phyloP scores from a whole-genome alignment of 2,888 invertebrate species.

The Sepioteuthis lessoniana region DNA sequence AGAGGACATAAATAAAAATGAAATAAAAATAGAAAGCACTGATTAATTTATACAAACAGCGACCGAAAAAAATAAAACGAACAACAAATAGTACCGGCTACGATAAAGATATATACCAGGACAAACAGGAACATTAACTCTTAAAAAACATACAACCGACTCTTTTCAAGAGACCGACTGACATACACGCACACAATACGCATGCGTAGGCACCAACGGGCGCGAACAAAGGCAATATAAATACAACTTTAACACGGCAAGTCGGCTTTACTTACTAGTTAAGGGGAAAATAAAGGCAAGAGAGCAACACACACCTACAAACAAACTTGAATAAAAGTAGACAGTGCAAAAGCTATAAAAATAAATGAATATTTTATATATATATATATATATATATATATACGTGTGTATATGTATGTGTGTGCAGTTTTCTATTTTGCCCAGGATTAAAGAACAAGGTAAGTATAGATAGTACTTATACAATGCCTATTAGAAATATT shows the following conservation, averaged over 20 bases:
- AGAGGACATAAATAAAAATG: not conserved
- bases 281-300: not conserved
- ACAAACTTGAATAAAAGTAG: not conserved
- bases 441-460: too few species aligned
- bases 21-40: not conserved
- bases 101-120: not conserved
- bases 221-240: not conserved
- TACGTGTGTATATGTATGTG: too few species aligned
- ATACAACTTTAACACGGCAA: not conserved
- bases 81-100: not conserved
- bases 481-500: too few species aligned
- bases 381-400: too few species aligned
- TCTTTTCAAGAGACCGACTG: not conserved
- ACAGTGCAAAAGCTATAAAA: not conserved
- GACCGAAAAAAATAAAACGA: too few species aligned
- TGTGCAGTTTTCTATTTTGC: too few species aligned
- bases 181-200: not conserved
- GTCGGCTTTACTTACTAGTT: not conserved
- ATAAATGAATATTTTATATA: too few species aligned
- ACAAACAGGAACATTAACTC: not conserved
- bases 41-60: not conserved
- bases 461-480: too few species aligned
- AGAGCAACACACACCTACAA: not conserved
- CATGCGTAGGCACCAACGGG: not conserved
- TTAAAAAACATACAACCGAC: not conserved